Evolutionary conservation across 2,888 invertebrate genomes (phyloP).

Genomic region (Amblyjoppa proteus): DNA sequence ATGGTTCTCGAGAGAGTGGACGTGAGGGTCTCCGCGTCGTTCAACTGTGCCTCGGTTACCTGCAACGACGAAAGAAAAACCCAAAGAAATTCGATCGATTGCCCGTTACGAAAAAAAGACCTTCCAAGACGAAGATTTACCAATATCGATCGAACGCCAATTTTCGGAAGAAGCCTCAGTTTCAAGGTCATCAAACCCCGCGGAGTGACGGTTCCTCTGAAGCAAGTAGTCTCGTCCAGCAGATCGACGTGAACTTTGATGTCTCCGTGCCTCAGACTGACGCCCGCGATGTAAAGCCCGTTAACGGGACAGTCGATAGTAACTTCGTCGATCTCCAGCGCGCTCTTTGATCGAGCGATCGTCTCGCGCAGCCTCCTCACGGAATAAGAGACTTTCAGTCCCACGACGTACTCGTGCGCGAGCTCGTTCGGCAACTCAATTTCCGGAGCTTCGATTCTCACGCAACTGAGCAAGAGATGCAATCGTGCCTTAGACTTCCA

Average conservation of each 20-base stretch:
- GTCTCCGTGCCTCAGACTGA: constrained; percentile 61
- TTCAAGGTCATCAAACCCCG: constrained; percentile 85
- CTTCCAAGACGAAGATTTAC: constrained; percentile 76
- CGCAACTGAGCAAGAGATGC: constrained; percentile 82
- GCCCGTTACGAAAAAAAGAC: background rate
- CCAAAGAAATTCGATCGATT: background rate
- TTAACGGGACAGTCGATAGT: constrained; percentile 73
- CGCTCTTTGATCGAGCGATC: constrained; percentile 72
- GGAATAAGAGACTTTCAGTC: constrained; percentile 72
- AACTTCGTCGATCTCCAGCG: constrained; percentile 76
- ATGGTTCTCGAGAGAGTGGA: constrained; percentile 6
- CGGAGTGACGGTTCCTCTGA: constrained; percentile 81
- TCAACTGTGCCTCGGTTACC: constrained; percentile 26
- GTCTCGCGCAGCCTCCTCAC: constrained; percentile 76
- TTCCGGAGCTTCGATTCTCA: constrained; percentile 82
- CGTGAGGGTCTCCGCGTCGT: background rate
- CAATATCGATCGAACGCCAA: constrained; percentile 81
- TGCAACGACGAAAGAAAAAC: constrained; percentile 18
- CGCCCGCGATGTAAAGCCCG: constrained; percentile 69
- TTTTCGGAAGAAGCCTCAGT: constrained; percentile 82
- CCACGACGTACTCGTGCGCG: constrained; percentile 65
- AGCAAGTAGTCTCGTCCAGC: constrained; percentile 83
- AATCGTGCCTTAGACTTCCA: constrained; percentile 76
- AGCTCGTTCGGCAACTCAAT: constrained; percentile 78
- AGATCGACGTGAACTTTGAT: constrained; percentile 83